Evolutionary conservation across 1,140 invertebrate species (phyloP), one percentile per base, ranked within the genome.

Genomic region (Trachymyrmex cornetzi): DNA sequence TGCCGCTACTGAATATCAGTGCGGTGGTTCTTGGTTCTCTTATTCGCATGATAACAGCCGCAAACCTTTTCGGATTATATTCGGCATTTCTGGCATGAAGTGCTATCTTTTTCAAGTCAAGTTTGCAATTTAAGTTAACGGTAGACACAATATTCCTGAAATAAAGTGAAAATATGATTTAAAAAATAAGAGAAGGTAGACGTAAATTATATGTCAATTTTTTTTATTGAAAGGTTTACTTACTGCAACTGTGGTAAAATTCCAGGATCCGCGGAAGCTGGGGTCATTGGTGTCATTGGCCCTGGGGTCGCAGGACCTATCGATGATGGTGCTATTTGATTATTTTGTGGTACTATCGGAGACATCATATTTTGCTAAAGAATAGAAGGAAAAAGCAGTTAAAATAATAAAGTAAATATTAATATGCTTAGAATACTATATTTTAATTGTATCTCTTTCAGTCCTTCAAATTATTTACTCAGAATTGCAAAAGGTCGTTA

Each of bases 11-110:
- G 94, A 99, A 99, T 90, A 99, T 99, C 14, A 99, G 95, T 16
- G 99, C 99, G 30, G 99, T 99, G 3, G 99, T 99, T 90, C 99
- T 96, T 0, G 99, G 99, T 94, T 99, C 99, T 94, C 99, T 96
- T 93, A 99, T 99, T 94, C 99, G 96, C 99, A 99, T 99, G 79
- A 99, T 99, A 0, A 99, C 99, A 87, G 99, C 99, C 69, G 99
- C 99, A 97, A 99, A 99, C 94, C 99, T 97, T 96, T 99, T 99
- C 38, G 99, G 99, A 96, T 99, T 99, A 93, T 99, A 99, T 95
- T 99, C 99, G 16, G 99, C 99, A 96, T 99, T 99, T 95, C 99
- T 97, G 0, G 99, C 99, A 95, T 99, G 99, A 2, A 99, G 95
- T 0, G 99, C 99, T 92, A 99, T 99, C 95, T 99, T 99, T 93